Conservation (phyloP, 2,888 invertebrate species). For the Brachyptera putata region DNA sequence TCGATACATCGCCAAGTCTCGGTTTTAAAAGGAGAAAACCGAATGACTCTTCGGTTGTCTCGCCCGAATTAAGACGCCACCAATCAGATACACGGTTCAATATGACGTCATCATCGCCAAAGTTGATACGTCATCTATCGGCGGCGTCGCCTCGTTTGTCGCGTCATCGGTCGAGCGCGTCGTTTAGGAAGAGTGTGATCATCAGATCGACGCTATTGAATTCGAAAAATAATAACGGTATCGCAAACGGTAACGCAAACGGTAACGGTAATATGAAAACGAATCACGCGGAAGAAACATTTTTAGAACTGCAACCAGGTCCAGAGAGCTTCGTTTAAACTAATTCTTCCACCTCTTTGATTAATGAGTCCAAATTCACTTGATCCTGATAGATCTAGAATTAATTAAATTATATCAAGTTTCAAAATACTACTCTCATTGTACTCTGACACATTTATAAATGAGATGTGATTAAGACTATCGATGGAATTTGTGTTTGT, state of each 20-base stretch:
- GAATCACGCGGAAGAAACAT: background rate
- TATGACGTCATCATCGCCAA: background rate
- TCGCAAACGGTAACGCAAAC: background rate
- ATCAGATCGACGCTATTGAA: conserved; percentile 37
- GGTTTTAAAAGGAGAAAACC: background rate
- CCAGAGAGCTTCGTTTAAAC: background rate
- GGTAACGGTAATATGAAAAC: background rate
- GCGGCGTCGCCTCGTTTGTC: background rate
- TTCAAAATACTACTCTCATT: too few relatives aligned
- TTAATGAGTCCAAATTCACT: too few relatives aligned
- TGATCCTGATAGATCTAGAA: too few relatives aligned
- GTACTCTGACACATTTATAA: too few relatives aligned
- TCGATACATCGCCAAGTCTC: conserved; percentile 5
- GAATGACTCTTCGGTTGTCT: background rate
- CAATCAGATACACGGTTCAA: conserved; percentile 5
- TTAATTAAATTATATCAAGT: too few relatives aligned
- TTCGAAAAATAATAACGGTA: background rate
- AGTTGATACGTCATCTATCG: background rate
- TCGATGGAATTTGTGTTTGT: too few relatives aligned
- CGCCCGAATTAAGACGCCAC: conserved; percentile 6
- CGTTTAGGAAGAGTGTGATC: conserved; percentile 50
- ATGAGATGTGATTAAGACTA: too few relatives aligned
- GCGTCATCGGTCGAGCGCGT: background rate
- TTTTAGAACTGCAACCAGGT: background rate
- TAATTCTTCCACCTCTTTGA: background rate